Conservation (phyloP, 2,797 vertebrate species). For the Arrhamphus sclerolepis region DNA sequence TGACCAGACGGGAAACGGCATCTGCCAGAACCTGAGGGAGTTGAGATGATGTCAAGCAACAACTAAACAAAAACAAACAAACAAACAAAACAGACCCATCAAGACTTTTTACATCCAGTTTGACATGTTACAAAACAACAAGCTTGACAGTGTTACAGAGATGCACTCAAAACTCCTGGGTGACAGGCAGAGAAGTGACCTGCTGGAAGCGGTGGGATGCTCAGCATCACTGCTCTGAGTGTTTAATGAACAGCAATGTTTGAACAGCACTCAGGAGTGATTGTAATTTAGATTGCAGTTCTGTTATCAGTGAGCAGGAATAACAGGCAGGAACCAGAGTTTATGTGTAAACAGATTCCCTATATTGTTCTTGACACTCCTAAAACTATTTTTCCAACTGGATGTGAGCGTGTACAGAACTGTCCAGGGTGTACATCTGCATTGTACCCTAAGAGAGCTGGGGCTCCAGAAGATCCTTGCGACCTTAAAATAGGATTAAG, state of each 20-base stretch:
- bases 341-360: conserved; percentile 63
- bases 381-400: conserved; percentile 8
- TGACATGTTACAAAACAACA: background rate
- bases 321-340: conserved; percentile 65
- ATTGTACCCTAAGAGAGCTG: too few relatives aligned
- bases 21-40: conserved; percentile 89
- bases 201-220: conserved; percentile 24
- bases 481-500: too few relatives aligned
- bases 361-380: conserved; percentile 38
- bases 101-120: too few relatives aligned
- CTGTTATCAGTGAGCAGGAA: conserved; percentile 53
- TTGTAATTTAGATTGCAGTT: conserved; percentile 73
- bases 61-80: too few relatives aligned
- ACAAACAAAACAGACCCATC: background rate
- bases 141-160: background rate
- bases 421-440: too few relatives aligned
- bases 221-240: conserved; percentile 30
- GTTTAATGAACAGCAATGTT: conserved; percentile 55
- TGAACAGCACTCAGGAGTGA: conserved; percentile 60
- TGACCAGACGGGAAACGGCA: conserved; percentile 90
- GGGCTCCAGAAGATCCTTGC: too few relatives aligned
- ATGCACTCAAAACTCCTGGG: too few relatives aligned
- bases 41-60: background rate
- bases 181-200: conserved; percentile 23
- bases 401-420: too few relatives aligned